Conservation (phyloP, 2,113 vertebrate genomes). For the Tetrax tetrax region DNA sequence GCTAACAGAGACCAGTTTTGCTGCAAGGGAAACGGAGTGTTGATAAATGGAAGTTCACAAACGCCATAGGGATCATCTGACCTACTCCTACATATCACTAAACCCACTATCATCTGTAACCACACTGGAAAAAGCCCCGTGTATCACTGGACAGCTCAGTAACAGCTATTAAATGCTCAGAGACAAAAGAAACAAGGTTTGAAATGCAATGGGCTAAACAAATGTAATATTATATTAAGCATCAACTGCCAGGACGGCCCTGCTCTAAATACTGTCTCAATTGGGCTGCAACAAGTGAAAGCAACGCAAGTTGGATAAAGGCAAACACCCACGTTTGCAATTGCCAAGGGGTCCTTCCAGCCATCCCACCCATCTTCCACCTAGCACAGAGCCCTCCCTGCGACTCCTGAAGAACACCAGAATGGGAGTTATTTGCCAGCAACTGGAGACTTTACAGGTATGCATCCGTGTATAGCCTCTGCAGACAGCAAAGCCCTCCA, state of each 20-base stretch:
- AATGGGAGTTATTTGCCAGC: neutral
- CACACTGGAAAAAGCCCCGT: rapidly evolving
- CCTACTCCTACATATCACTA: neutral
- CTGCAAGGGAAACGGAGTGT: neutral
- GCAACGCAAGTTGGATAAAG: neutral
- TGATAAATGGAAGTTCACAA: neutral
- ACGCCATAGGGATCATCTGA: neutral
- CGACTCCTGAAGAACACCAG: neutral
- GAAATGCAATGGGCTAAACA: neutral
- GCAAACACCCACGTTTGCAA: neutral
- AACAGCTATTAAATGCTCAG: neutral
- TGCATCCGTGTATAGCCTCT: neutral
- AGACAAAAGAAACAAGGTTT: neutral
- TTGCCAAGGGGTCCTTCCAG: neutral
- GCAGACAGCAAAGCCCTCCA: neutral
- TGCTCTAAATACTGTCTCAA: neutral
- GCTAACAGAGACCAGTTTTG: neutral
- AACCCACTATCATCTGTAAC: neutral
- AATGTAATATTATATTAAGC: neutral
- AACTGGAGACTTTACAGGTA: neutral
- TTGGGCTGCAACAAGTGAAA: neutral
- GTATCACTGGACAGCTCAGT: neutral
- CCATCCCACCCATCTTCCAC: neutral
- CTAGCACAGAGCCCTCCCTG: neutral
- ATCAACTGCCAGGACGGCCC: neutral